Base-by-base conservation (phyloP, 2,113 vertebrate genomes). In the Catagonus wagneri region DNA sequence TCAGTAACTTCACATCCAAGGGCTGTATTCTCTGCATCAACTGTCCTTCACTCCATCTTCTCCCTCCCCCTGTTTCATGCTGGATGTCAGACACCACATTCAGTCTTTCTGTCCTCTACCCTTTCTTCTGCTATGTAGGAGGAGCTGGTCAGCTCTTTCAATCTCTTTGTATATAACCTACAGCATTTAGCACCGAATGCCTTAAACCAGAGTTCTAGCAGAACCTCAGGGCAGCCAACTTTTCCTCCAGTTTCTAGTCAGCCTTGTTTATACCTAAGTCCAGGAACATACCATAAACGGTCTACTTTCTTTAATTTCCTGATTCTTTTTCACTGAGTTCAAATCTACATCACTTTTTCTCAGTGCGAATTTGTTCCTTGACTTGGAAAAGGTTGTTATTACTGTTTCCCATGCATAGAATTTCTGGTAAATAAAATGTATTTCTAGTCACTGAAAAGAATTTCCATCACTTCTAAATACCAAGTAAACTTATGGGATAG, bases 281-380 rank as follows among this genome's bases (percentile, higher is more conserved):
- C 11, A 95, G 36, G 36, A 89, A 54, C 9, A 61, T 61, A 25
- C 6, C 66, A 65, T 63, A 52, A 56, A 68, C 65, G 50, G 34
- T 87, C 34, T 54, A n/a, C 11, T 83, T 60, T 90, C 29, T 68
- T 91, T 75, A 88, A 87, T 66, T 91, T 54, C 22, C 34, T 69
- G 1, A 27, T 58, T 96, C 32, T 95, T 75, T 52, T 74, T 72
- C 54, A 95, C 3, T 56, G 12, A 65, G 17, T 36, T 89, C 50
- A 95, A 96, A 90, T 95, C 2, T 89, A 36, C 25, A 76, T 89
- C 44, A 89, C 4, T 85, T 94, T 93, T 88, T 81, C 27, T 87
- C 36, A 76, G 60, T n/a, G 16, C 80, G n/a, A 78, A 93, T 66
- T 56, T 91, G 25, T 60, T 86, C 50, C 25, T 94, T 93, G 14